Base-by-base conservation (phyloP, 2,113 vertebrate genomes). In the Lichenostomus cassidix region DNA sequence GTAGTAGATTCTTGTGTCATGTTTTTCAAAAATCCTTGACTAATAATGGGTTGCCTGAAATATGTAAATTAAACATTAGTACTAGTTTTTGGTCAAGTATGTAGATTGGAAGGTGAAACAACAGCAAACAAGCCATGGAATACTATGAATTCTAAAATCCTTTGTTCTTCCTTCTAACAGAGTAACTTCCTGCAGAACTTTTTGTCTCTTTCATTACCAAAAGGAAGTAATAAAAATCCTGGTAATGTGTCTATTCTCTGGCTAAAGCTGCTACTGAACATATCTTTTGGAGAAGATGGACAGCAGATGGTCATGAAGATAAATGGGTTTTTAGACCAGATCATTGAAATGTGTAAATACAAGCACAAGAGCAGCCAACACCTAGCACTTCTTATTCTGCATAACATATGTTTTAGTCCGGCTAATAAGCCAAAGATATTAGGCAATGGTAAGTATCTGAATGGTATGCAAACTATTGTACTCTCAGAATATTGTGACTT, bases 111-210 rank as follows among this genome's bases (percentile, higher is more conserved):
- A 73, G 7, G 15, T 92, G 19, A 87, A 75, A 53, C 12, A 77
- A 20, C 25, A 87, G 15, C 11, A 7, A 74, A 21, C 24, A 86
- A 80, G 64, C 18, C 11, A 25, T 19, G 14, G 37, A 27, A 52
- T 50, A 22, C 10, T 76, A 1, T 41, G 28, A 79, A 71, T 92
- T 55, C 55, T 90, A 76, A 87, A 42, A 16, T 16, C 3, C 15
- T 89, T 82, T 93, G 10, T 28, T 65, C 41, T 73, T 78, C 59
- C 41, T 91, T 92, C 62, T 93, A 88, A 75, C 97, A 99, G 99
- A 99, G 98, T 95, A 99, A 99, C 96, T 99, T 99, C 95, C 96
- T 99, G 71, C 99, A 99, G 95, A 98, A 98, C 86, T 99, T 99
- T 95, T 92, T 98, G 60, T 98, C 97, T 3, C 94, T 99, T 31